Conservation (phyloP, 2,888 invertebrate genomes). For the Platycheirus albimanus region DNA sequence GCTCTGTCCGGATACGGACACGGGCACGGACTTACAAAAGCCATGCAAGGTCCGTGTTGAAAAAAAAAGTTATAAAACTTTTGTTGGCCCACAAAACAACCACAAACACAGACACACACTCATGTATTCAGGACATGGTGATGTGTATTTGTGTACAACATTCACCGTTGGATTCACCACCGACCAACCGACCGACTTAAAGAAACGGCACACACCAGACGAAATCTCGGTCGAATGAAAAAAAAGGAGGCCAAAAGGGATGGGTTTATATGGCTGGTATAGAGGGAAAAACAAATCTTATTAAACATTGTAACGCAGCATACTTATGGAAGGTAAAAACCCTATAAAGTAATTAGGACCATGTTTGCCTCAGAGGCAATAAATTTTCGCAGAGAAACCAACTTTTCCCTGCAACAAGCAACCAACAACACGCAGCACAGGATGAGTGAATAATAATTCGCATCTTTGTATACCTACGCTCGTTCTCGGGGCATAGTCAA, state of each 20-base stretch:
- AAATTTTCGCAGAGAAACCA: constrained; percentile 62
- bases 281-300: constrained; percentile 65
- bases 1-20: constrained; percentile 13
- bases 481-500: constrained; percentile 1
- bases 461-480: constrained; percentile 9
- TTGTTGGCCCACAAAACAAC: constrained; percentile 61
- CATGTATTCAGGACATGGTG: constrained; percentile 15
- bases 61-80: constrained; percentile 69
- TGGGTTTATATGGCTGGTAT: constrained; percentile 7
- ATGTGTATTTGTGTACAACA: constrained; percentile 7
- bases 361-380: constrained; percentile 67
- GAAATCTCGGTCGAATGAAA: constrained; percentile 40
- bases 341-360: constrained; percentile 73
- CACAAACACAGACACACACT: constrained; percentile 37
- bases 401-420: constrained; percentile 41
- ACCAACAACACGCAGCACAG: constrained; percentile 1
- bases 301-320: constrained; percentile 68
- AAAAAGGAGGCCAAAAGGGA: constrained; percentile 51
- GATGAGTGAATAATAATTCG: constrained; percentile 51
- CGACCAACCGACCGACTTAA: constrained; percentile 1
- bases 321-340: constrained; percentile 58
- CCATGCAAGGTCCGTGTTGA: constrained; percentile 63
- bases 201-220: constrained; percentile 49
- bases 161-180: constrained; percentile 30
- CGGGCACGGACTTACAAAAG: constrained; percentile 25